phyloP scores from a whole-genome alignment of 2,888 invertebrate genomes.

The Syrista parreyssii region DNA sequence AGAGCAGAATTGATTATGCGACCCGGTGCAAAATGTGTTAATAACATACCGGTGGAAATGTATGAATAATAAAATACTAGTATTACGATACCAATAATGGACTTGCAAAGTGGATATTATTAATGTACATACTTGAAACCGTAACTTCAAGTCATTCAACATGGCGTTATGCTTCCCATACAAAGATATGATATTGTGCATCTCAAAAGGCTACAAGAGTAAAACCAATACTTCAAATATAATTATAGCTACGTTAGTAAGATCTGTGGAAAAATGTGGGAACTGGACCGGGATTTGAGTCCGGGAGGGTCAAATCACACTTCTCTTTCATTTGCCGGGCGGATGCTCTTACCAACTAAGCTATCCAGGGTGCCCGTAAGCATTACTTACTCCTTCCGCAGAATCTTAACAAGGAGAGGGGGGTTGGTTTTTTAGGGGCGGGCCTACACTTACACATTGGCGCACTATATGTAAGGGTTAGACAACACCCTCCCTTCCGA shows the following conservation, averaged over 20 bases:
- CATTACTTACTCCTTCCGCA: too few relatives aligned
- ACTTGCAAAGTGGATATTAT: not conserved
- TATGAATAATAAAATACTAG: not conserved
- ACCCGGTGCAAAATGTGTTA: not conserved
- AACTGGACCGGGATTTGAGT: too few relatives aligned
- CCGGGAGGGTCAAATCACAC: too few relatives aligned
- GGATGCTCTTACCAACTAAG: not conserved
- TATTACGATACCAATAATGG: not conserved
- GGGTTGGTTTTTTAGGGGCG: too few relatives aligned
- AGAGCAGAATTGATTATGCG: constrained; percentile 29
- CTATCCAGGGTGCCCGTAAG: too few relatives aligned
- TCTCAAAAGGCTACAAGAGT: constrained; percentile 68
- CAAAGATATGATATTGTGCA: constrained; percentile 71
- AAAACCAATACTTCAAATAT: not conserved
- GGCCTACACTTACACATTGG: too few relatives aligned
- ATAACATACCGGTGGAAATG: not conserved
- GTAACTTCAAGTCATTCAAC: constrained; percentile 74
- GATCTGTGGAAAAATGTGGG: too few relatives aligned
- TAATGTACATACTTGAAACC: constrained; percentile 68
- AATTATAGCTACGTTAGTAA: not conserved
- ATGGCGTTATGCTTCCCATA: constrained; percentile 81
- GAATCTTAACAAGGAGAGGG: too few relatives aligned
- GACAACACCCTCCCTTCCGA: too few relatives aligned
- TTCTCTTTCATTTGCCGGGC: not conserved
- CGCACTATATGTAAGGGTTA: too few relatives aligned